Conservation (phyloP, 2,797 vertebrate species). For the Capromys pilorides region DNA sequence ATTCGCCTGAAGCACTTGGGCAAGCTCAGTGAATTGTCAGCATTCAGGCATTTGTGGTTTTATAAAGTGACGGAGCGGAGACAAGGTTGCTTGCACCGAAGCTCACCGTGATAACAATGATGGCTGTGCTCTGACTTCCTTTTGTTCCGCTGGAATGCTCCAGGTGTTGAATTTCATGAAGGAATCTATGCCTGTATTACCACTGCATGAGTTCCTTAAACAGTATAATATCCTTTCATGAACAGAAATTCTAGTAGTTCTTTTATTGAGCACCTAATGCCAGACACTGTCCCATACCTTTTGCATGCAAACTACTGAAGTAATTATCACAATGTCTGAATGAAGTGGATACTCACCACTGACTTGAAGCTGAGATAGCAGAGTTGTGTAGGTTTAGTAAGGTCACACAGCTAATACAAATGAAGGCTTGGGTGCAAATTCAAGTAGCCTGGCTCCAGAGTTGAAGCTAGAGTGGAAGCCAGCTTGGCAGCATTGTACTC, state of each 20-base stretch:
- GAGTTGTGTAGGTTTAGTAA: neutral
- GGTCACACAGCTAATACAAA: neutral
- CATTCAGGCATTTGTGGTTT: neutral
- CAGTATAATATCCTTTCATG: neutral
- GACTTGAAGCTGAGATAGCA: neutral
- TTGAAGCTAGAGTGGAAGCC: too few relatives aligned
- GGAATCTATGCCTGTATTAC: neutral
- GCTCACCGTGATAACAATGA: neutral
- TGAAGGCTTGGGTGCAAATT: neutral
- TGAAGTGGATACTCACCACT: neutral
- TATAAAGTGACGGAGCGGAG: neutral
- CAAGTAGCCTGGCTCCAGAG: neutral
- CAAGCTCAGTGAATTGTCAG: neutral
- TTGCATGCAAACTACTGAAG: neutral
- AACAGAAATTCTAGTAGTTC: neutral
- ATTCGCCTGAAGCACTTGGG: neutral
- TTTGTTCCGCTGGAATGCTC: slow-evolving; percentile 13
- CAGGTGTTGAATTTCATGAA: slow-evolving; percentile 1
- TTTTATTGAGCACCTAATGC: neutral
- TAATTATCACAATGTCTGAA: neutral
- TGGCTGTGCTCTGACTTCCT: neutral
- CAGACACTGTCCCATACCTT: neutral
- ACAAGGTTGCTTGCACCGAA: neutral
- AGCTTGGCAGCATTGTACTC: neutral
- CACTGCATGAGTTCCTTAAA: neutral